Percentiles rank a stretch among this genome's conserved stretches.
phyloP scores from a whole-genome alignment of 2,888 invertebrate species.

The Hirudinaria manillensis region DNA sequence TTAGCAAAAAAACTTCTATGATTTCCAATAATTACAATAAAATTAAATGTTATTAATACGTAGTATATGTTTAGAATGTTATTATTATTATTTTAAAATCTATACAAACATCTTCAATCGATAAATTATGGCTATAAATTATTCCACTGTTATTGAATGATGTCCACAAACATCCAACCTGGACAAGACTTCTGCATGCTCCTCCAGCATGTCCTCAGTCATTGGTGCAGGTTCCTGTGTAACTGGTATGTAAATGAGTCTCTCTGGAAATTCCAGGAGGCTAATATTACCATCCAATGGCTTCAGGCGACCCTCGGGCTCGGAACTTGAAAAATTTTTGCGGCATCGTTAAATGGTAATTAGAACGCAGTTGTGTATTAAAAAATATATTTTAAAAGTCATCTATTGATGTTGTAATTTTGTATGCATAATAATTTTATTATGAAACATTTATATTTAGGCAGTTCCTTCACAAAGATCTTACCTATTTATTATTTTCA shows the following conservation, averaged over 20 bases:
- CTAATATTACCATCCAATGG: conserved; percentile 63
- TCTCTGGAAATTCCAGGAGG: conserved; percentile 66
- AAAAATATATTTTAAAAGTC: too few relatives aligned
- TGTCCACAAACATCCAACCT: conserved; percentile 48
- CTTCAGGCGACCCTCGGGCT: conserved; percentile 66
- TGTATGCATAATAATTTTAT: background rate
- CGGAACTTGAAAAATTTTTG: background rate
- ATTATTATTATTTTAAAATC: too few relatives aligned
- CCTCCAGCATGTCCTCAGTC: conserved; percentile 91
- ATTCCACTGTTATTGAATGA: background rate
- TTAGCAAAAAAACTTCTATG: background rate
- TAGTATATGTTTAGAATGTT: background rate
- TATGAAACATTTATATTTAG: background rate
- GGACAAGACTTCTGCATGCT: conserved; percentile 82
- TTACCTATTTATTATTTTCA: background rate
- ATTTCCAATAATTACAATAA: background rate
- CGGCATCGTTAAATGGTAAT: background rate
- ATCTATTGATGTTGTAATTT: background rate
- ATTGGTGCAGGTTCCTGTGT: conserved; percentile 88
- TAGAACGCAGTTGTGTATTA: too few relatives aligned
- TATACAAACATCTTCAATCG: background rate
- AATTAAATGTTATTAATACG: background rate
- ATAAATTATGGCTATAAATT: conserved; percentile 3
- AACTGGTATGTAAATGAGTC: conserved; percentile 68
- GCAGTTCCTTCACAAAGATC: too few relatives aligned